phyloP scores from a whole-genome alignment of 2,113 vertebrate species.

The Anolis sagrei region DNA sequence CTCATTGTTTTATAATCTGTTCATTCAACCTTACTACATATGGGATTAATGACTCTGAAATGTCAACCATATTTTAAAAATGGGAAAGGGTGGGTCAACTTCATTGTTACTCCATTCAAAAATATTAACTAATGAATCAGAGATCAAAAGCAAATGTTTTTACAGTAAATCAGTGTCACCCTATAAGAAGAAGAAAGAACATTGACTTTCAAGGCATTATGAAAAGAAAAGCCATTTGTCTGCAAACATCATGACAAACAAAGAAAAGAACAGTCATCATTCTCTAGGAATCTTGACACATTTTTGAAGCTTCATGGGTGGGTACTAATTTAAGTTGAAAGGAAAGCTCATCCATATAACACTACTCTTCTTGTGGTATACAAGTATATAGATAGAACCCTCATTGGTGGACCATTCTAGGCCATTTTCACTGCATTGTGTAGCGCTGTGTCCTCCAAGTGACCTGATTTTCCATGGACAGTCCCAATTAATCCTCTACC shows the following conservation, averaged over 20 bases:
- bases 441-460: too few species aligned
- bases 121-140: constrained; percentile 33
- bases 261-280: constrained; percentile 16
- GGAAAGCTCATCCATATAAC: background rate
- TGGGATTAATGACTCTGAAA: constrained; percentile 38
- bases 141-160: constrained; percentile 40
- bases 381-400: background rate
- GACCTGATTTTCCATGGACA: too few species aligned
- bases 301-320: constrained; percentile 22
- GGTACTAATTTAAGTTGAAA: constrained; percentile 18
- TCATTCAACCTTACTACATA: constrained; percentile 29
- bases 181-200: constrained; percentile 20
- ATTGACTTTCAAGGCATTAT: background rate
- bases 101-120: constrained; percentile 33
- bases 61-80: constrained; percentile 42
- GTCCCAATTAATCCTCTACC: too few species aligned
- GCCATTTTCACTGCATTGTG: background rate
- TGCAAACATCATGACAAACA: constrained; percentile 12
- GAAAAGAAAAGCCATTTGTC: constrained; percentile 5
- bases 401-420: background rate
- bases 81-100: constrained; percentile 18
- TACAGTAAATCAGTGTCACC: background rate
- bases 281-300: constrained; percentile 5
- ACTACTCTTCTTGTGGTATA: background rate
- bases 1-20: constrained; percentile 37